These are phyloP conservation scores for Ophion ellenae DNA, from an alignment of 2,888 invertebrate species.

Conservation along the genomic window DNA sequence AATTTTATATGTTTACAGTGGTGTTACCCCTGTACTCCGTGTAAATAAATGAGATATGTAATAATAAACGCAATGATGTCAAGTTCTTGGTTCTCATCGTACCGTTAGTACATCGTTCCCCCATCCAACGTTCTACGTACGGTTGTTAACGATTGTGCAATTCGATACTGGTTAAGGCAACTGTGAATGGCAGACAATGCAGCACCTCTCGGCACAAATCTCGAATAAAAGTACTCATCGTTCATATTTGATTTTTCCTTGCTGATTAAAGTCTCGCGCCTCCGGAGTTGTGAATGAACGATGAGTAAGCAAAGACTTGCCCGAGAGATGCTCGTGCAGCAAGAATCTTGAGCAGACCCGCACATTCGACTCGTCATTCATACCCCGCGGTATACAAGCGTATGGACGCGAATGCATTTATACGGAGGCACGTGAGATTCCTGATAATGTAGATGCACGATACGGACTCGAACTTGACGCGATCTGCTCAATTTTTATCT, in stretches of 20 bases:
- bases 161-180: neutral
- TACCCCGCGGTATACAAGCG: constrained; percentile 3
- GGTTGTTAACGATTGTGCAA: constrained; percentile 41
- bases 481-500: neutral
- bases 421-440: neutral
- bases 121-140: constrained; percentile 7
- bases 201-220: constrained; percentile 37
- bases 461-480: neutral
- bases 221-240: constrained; percentile 43
- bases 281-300: constrained; percentile 57
- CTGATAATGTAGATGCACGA: neutral
- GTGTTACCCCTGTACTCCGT: neutral
- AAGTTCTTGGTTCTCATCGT: constrained; percentile 14
- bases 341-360: constrained; percentile 17
- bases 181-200: constrained; percentile 36
- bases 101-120: constrained; percentile 2
- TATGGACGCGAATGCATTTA: neutral
- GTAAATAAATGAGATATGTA: constrained; percentile 17
- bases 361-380: constrained; percentile 9
- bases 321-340: constrained; percentile 3
- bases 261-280: constrained; percentile 41
- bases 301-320: constrained; percentile 52
- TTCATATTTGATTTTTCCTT: constrained; percentile 47
- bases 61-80: constrained; percentile 40
- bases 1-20: too few species aligned